A percentile compares a stretch with the other conserved stretches of the same genome.
Conservation (phyloP, 1,140 invertebrate species). For the Hycleus phaleratus region DNA sequence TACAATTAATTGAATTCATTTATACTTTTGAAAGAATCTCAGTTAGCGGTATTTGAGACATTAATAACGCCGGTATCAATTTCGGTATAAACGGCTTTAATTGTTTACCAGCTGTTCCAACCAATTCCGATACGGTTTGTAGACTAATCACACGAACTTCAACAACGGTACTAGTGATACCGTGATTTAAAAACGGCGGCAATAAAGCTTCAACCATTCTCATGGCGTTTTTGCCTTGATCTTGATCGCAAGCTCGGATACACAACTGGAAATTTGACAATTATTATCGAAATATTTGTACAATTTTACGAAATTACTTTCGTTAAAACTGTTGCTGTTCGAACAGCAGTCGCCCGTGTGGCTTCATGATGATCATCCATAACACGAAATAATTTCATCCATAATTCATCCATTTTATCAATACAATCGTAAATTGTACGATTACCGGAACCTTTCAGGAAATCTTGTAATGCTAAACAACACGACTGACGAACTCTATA, state of each 20-base stretch:
- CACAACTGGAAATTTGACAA: conserved; percentile 52
- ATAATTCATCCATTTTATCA: conserved; percentile 59
- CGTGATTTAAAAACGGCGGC: conserved; percentile 70
- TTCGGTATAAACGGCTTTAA: conserved; percentile 72
- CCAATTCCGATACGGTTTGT: conserved; percentile 75
- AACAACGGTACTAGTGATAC: conserved; percentile 67
- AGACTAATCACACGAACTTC: conserved; percentile 77
- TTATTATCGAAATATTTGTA: background rate
- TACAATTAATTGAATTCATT: conserved; percentile 18
- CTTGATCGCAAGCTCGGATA: conserved; percentile 65
- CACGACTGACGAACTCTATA: conserved; percentile 88
- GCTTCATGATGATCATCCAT: conserved; percentile 92
- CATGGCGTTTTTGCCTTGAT: conserved; percentile 70
- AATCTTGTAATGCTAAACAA: conserved; percentile 77
- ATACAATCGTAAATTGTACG: conserved; percentile 42
- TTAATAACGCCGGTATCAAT: conserved; percentile 67
- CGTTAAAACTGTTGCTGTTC: conserved; percentile 67
- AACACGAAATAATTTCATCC: conserved; percentile 77
- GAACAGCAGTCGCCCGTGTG: conserved; percentile 70
- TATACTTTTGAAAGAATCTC: conserved; percentile 75
- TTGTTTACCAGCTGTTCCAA: conserved; percentile 65
- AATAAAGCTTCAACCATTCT: conserved; percentile 68
- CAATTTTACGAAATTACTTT: conserved; percentile 50
- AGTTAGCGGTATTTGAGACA: conserved; percentile 28
- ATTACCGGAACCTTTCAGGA: conserved; percentile 51